phyloP scores from a whole-genome alignment of 2,888 invertebrate species.

The Oscheius sp. region DNA sequence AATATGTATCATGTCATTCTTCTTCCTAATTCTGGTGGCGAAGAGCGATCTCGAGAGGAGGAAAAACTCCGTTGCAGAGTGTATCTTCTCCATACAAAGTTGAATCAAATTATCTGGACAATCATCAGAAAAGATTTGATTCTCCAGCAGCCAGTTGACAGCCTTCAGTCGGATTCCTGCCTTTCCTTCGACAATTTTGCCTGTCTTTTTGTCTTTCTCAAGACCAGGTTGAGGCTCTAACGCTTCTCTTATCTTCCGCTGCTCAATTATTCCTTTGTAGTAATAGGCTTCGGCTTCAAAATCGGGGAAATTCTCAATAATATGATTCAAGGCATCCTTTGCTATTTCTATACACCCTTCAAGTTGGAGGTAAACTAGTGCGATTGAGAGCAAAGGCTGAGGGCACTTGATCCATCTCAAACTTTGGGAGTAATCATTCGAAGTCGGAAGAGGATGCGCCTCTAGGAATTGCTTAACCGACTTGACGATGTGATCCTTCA shows the following conservation, averaged over 20 bases:
- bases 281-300: constrained; percentile 18
- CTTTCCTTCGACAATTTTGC: neutral
- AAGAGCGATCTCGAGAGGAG: neutral
- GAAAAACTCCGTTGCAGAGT: neutral
- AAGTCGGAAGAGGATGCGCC: neutral
- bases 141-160: neutral
- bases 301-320: neutral
- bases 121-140: neutral
- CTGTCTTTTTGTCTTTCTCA: neutral
- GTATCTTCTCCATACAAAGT: neutral
- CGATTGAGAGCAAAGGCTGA: constrained; percentile 1
- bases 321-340: neutral
- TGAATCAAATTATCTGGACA: neutral
- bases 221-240: too few species aligned
- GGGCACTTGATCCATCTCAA: constrained; percentile 13
- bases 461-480: neutral
- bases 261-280: constrained; percentile 14
- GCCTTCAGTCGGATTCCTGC: neutral
- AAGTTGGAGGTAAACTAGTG: neutral
- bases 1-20: neutral
- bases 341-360: neutral
- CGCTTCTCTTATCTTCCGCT: neutral
- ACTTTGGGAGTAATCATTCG: neutral
- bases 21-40: neutral
- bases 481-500: neutral